Base-by-base conservation (phyloP, 2,797 vertebrate genomes). In the Lateolabrax maculatus region DNA sequence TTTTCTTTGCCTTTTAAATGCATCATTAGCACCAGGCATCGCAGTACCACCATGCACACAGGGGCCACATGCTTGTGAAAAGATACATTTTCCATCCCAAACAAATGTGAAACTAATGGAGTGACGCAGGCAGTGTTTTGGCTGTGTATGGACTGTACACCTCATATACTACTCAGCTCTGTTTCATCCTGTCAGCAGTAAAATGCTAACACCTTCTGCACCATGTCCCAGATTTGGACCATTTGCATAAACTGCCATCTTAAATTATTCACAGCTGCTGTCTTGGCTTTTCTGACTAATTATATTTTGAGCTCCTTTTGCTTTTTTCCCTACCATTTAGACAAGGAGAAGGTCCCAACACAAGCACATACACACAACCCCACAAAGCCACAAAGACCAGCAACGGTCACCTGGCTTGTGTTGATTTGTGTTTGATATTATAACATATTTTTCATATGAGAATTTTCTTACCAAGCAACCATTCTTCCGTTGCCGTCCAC, bases 161-260 rank as follows among this genome's bases (percentile, higher is more conserved):
- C 86, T 89, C 84, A 79, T 83, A 80, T 73, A 80, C 81, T 68
- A 79, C 85, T 84, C 84, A 58, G 77, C 69, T 85, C 79, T 16
- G 68, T 92, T 91, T 91, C 81, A 83, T 86, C 81, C 79, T 81
- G 89, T 92, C 90, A 91, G 90, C 91, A 87, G 73, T 86, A 89
- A 91, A 91, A 87, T 31, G 79, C 87, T 65, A 86, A 90, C 90
- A 94, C 93, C 90, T 93, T 85, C 89, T 91, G 88, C 86, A 85
- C 84, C 80, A 71, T 84, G 89, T 91, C 91, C 91, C 83, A 92
- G 86, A 91, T 93, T 91, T 90, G 79, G 84, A 79, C 86, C 83
- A 92, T 95, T 94, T 93, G 93, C 93, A 95, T 93, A 91, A 94
- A 93, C 83, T 91, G 90, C 91, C 87, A 92, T 89, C 79, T 91